Conservation (phyloP, 2,113 vertebrate genomes). For the Myiozetetes cayanensis region DNA sequence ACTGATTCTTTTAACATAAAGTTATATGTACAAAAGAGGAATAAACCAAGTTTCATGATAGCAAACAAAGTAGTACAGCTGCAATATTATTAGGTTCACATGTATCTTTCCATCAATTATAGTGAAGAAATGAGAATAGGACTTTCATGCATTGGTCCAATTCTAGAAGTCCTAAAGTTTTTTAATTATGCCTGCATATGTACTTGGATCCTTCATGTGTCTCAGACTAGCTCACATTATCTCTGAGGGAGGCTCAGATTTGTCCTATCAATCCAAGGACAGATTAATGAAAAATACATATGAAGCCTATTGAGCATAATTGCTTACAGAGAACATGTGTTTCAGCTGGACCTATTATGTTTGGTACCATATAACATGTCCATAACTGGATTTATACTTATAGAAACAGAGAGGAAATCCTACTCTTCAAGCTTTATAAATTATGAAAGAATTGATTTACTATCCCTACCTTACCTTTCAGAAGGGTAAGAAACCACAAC, state of each 20-base stretch:
- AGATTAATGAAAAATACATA: not conserved
- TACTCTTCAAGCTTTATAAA: not conserved
- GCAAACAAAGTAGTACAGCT: not conserved
- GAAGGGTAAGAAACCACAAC: not conserved
- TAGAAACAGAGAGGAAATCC: not conserved
- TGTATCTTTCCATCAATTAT: not conserved
- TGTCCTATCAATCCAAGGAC: not conserved
- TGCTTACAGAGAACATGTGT: accelerated
- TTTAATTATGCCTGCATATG: not conserved
- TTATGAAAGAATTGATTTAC: not conserved
- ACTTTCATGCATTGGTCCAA: not conserved
- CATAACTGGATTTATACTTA: not conserved
- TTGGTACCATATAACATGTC: not conserved
- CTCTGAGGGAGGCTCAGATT: not conserved
- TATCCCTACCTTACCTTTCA: not conserved
- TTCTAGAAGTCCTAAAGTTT: not conserved
- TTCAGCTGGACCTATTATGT: not conserved
- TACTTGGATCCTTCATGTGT: not conserved
- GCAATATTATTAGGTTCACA: not conserved
- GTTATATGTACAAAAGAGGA: not conserved
- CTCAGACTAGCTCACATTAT: not conserved
- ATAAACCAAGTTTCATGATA: not conserved
- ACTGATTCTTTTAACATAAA: not conserved
- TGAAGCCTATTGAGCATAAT: not conserved
- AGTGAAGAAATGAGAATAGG: not conserved